Evolutionary conservation across 2,888 invertebrate species (phyloP), one percentile per base, ranked within the genome.

Genomic region (Machimus atricapillus): DNA sequence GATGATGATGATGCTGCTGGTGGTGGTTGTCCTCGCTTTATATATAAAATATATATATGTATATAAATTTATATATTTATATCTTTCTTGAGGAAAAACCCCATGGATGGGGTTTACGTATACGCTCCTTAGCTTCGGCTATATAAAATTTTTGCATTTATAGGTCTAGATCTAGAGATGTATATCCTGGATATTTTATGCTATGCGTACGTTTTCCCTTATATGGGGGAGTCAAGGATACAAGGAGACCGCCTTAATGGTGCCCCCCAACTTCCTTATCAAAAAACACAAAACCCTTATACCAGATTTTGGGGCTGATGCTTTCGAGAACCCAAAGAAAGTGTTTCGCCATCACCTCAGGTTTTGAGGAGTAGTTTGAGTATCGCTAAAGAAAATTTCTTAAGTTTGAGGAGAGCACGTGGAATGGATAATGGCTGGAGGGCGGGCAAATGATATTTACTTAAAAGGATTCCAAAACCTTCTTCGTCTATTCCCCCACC

Each of bases 301-400:
- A 34, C 34, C 6, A 4, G 34, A 34, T 34, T 34, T 34, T 34
- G 34, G 34, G 34, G 34, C 34, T 34, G 34, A 6, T 34, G 7
- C 7, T 34, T 34, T 7, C 34, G 1, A 40, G 1, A 40, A 40
- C 9, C 40, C 81, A 83, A 83, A 83, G 83, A 73, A 73, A 73
- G 14, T 73, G 43, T 83, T 52, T n/a, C n/a, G n/a, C 52, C 52
- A 31, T 43, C 52, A 31, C 43, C 73, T 43, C 40, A 19, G 73
- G 14, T 83, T 73, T 40, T 34, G 2, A 46, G 73, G 58, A 14
- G 37, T 43, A 14, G 37, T 43, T 73, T 16, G 16, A 46, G 16
- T 34, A 46, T 46, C 83, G 23, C 23, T 73, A 83, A 83, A 83
- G 73, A 73, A 83, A 83, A 31, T 73, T n/a, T 23, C n/a, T n/a